phyloP scores from a whole-genome alignment of 2,797 vertebrate species.

The Onychomys leucogaster region DNA sequence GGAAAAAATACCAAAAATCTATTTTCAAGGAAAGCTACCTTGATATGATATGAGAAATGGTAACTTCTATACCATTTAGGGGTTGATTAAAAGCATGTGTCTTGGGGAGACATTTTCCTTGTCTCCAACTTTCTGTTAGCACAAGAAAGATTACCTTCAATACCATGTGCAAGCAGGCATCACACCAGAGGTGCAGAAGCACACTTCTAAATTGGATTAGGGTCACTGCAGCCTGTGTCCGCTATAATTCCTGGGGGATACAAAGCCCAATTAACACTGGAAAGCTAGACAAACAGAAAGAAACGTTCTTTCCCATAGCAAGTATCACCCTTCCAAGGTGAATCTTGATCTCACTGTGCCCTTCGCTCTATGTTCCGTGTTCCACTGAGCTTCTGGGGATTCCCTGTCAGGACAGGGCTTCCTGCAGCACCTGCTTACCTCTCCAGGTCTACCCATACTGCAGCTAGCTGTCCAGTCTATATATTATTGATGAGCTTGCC shows the following conservation, averaged over 20 bases:
- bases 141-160: slow-evolving; percentile 55
- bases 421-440: neutral
- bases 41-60: neutral
- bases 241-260: slow-evolving; percentile 60
- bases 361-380: neutral
- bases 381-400: neutral
- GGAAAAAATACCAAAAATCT: neutral
- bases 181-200: slow-evolving; percentile 13
- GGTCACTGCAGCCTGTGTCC: slow-evolving; percentile 66
- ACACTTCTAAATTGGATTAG: slow-evolving; percentile 74
- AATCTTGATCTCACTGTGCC: neutral
- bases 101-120: slow-evolving; percentile 55
- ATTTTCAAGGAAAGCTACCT: slow-evolving; percentile 50
- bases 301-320: slow-evolving; percentile 50
- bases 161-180: slow-evolving; percentile 55
- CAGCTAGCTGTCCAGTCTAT: neutral
- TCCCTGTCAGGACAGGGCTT: neutral
- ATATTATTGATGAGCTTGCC: neutral
- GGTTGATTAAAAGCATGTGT: neutral
- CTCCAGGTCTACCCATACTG: neutral
- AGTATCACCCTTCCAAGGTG: neutral
- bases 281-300: slow-evolving; percentile 60
- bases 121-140: slow-evolving; percentile 59
- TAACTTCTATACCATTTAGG: slow-evolving; percentile 30
- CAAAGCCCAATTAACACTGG: slow-evolving; percentile 51